phyloP scores from a whole-genome alignment of 2,888 invertebrate species.

The Herminia tarsipennalis region DNA sequence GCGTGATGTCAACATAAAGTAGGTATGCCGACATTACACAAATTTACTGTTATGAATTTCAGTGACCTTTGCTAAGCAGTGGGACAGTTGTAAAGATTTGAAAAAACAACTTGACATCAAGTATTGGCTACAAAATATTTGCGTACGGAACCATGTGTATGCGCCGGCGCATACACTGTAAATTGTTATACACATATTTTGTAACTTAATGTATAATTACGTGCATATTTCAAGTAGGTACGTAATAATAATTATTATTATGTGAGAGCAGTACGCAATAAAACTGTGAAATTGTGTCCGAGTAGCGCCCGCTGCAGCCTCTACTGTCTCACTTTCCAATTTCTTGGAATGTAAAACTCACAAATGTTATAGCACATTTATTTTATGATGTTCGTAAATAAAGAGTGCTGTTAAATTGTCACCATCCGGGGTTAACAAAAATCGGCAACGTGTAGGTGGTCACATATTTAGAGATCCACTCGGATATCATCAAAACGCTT shows the following conservation, averaged over 20 bases:
- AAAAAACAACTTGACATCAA: no score
- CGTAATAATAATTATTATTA: conserved; percentile 50
- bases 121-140: conserved; percentile 1
- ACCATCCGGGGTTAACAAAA: conserved; percentile 33
- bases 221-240: conserved; percentile 37
- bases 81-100: no score
- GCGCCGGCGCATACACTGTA: background rate
- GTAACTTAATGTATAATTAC: conserved; percentile 42
- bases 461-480: background rate
- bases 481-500: no score
- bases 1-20: no score
- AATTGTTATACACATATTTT: conserved; percentile 3
- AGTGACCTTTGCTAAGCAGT: no score
- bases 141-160: conserved; percentile 12
- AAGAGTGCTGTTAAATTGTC: conserved; percentile 49
- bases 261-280: conserved; percentile 49
- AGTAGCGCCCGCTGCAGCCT: conserved; percentile 36
- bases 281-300: conserved; percentile 55
- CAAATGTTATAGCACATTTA: conserved; percentile 43
- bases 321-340: conserved; percentile 62
- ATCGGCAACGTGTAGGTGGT: conserved; percentile 25
- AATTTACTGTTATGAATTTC: no score
- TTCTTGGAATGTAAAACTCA: conserved; percentile 60
- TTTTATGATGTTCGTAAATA: conserved; percentile 52
- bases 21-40: no score